A percentile compares a stretch with the other conserved stretches of the same genome.
Evolutionary conservation across 2,888 invertebrate genomes (phyloP).

Genomic region (Anodontia alba): DNA sequence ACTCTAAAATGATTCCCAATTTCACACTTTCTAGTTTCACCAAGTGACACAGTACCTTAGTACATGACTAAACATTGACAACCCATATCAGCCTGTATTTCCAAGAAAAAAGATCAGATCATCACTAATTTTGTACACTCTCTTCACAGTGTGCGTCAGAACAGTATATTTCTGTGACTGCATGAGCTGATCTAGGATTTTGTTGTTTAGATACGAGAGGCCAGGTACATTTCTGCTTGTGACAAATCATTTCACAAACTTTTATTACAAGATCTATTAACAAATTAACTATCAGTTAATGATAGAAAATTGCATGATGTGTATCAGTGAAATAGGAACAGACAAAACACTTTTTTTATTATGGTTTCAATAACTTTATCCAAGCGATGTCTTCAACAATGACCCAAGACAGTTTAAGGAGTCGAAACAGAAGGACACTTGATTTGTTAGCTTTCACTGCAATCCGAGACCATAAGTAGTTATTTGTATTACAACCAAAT

Average conservation of each 20-base stretch:
- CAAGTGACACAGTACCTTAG: no score
- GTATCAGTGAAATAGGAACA: neutral
- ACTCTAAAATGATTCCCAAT: neutral
- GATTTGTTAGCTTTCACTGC: conserved; percentile 28
- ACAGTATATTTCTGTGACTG: no score
- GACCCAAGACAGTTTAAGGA: neutral
- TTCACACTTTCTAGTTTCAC: no score
- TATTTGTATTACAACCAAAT: neutral
- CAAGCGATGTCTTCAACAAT: neutral
- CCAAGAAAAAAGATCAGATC: no score
- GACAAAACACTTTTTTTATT: conserved; percentile 12
- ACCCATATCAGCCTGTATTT: no score
- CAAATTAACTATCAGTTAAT: conserved; percentile 4
- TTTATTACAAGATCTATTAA: neutral
- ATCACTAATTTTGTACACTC: no score
- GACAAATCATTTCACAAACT: no score
- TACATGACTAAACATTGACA: no score
- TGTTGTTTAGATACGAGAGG: no score
- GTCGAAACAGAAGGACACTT: conserved; percentile 8
- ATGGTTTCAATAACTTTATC: neutral
- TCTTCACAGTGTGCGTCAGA: no score
- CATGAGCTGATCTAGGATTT: no score
- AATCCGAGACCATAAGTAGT: conserved; percentile 17
- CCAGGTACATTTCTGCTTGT: no score
- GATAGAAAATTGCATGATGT: conserved; percentile 10